These are phyloP conservation scores for Eurois occulta DNA, from an alignment of 2,888 invertebrate species.

Conservation along the genomic window DNA sequence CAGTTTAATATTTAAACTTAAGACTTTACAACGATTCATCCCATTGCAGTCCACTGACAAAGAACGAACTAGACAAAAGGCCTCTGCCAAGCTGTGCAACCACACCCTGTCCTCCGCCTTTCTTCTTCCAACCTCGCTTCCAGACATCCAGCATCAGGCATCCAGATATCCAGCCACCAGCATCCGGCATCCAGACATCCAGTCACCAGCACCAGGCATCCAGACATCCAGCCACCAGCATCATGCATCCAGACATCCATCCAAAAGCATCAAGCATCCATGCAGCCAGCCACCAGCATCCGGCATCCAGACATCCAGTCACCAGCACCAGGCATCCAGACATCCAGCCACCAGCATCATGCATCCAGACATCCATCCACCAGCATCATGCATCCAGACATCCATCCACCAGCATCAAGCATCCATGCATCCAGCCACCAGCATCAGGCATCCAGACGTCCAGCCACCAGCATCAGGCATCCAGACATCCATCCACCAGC, in stretches of 20 bases:
- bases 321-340: background rate
- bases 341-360: background rate
- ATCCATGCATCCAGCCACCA: background rate
- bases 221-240: background rate
- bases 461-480: background rate
- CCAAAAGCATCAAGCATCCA: too few species aligned
- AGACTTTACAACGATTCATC: background rate
- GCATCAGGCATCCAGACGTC: background rate
- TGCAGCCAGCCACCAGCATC: background rate
- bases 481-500: background rate
- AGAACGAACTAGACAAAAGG: background rate
- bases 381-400: too few species aligned
- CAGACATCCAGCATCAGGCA: too few species aligned
- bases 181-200: background rate
- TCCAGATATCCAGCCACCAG: background rate
- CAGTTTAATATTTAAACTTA: background rate
- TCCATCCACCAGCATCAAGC: too few species aligned
- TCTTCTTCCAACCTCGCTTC: background rate
- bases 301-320: background rate
- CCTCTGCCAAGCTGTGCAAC: background rate
- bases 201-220: background rate
- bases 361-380: background rate
- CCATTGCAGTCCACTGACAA: background rate
- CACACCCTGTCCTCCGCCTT: background rate
- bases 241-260: too few species aligned